phyloP scores from a whole-genome alignment of 2,888 invertebrate species.

The Saturnia pavonia region DNA sequence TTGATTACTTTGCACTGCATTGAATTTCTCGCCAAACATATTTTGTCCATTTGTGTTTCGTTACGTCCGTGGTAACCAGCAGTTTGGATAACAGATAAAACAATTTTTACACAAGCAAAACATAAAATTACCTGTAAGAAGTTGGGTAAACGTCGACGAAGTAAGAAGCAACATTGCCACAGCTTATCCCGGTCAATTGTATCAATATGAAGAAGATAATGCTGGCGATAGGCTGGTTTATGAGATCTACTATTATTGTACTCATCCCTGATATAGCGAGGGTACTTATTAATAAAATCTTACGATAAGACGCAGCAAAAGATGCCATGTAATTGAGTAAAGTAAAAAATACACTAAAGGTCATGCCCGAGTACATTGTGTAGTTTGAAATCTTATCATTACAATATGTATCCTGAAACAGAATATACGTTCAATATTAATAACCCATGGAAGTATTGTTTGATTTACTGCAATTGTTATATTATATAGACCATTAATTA shows the following conservation, averaged over 20 bases:
- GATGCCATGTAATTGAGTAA: constrained; percentile 66
- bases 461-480: not conserved
- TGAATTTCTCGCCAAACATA: no score
- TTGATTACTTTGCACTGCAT: no score
- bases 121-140: constrained; percentile 33
- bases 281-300: constrained; percentile 57
- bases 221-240: constrained; percentile 30
- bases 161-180: constrained; percentile 38
- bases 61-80: not conserved
- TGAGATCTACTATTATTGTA: constrained; percentile 69
- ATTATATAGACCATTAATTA: no score
- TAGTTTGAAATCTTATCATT: constrained; percentile 62
- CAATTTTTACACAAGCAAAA: no score
- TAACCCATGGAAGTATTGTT: no score
- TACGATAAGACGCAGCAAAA: constrained; percentile 73
- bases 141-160: constrained; percentile 44
- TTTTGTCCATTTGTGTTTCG: no score
- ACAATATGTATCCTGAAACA: constrained; percentile 50
- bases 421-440: not conserved
- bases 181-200: constrained; percentile 33
- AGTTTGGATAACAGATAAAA: no score
- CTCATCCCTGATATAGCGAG: constrained; percentile 69
- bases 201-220: constrained; percentile 37
- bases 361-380: constrained; percentile 80
- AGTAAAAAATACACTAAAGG: constrained; percentile 78